Percentiles rank a stretch among this genome's conserved stretches.
Evolutionary conservation across 2,797 vertebrate species (phyloP).

Genomic region (Peromyscus attwateri): DNA sequence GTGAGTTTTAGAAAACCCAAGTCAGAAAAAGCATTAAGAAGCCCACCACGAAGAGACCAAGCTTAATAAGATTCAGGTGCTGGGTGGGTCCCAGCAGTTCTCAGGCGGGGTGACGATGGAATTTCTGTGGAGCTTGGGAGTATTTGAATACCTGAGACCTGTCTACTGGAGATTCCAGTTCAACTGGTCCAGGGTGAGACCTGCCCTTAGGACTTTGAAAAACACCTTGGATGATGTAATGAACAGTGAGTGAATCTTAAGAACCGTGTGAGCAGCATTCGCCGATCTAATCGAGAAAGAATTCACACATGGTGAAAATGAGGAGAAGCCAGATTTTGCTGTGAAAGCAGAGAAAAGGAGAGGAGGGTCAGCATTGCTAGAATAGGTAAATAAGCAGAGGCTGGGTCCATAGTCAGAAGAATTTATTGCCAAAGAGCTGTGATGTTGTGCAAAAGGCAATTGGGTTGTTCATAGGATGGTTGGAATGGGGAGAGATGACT

Average conservation of each 20-base stretch:
- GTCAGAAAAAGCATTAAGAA: conserved; percentile 37
- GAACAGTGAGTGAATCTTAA: not conserved
- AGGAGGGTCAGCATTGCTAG: not conserved
- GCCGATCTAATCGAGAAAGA: conserved; percentile 49
- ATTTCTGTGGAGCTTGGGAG: not conserved
- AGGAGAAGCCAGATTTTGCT: not conserved
- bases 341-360: not conserved
- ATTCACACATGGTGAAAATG: conserved; percentile 6
- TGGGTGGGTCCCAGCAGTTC: not conserved
- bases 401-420: not conserved
- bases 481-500: not conserved
- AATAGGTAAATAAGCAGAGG: not conserved
- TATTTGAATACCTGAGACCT: not conserved
- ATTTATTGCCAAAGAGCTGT: not conserved
- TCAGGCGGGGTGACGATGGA: not conserved
- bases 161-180: not conserved
- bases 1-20: not conserved
- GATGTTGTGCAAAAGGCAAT: not conserved
- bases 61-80: conserved; percentile 52
- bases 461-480: not conserved
- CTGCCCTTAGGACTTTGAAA: conserved; percentile 1
- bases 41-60: not conserved
- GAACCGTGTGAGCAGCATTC: not conserved
- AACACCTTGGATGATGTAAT: not conserved
- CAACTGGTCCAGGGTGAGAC: not conserved